Evolutionary conservation across 2,888 invertebrate genomes (phyloP), one percentile per base, ranked within the genome.

Genomic region (Mongoloraphidia duomilia): DNA sequence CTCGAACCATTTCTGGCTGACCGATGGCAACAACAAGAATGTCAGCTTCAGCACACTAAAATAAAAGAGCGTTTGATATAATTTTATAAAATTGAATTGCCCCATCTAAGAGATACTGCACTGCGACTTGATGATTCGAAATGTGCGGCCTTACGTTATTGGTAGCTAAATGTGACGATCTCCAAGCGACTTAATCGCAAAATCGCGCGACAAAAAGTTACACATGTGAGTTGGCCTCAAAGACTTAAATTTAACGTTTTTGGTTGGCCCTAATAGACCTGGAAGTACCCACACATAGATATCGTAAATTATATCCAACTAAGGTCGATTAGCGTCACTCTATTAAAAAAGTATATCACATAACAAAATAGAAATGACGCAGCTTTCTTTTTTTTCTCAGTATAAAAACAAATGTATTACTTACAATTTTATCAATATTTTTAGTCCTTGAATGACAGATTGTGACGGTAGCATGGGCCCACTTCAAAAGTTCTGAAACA

Each of bases 21-120:
- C 97, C 97, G 60, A 97, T 91, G 0, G 84, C 98, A 33, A 95
- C 96, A n/a, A 98, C 90, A 46, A 99, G 69, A 61, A 99, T 92
- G 64, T 98, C 98, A 9, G 96, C 97, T 56, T 76, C 74, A 55
- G 77, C 60, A 51, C 67, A 68, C 67, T 68, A 50, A 51, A 64
- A 61, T 35, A 33, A 40, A 65, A 51, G 46, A 50, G 8, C 12
- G 17, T 14, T 9, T 38, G 6, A 13, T 37, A 13, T 14, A 17
- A 46, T 9, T 38, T 17, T 26, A n/a, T 9, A 41, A 44, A 44
- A 34, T 14, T 41, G 17, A 41, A 41, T 41, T 41, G 36, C n/a
- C n/a, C n/a, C n/a, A n/a, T n/a, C n/a, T n/a, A n/a, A n/a, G n/a
- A n/a, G n/a, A n/a, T n/a, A n/a, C n/a, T n/a, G n/a, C n/a, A n/a